Evolutionary conservation across 2,113 vertebrate species (phyloP).

Genomic region (Rhadina sibilatrix): DNA sequence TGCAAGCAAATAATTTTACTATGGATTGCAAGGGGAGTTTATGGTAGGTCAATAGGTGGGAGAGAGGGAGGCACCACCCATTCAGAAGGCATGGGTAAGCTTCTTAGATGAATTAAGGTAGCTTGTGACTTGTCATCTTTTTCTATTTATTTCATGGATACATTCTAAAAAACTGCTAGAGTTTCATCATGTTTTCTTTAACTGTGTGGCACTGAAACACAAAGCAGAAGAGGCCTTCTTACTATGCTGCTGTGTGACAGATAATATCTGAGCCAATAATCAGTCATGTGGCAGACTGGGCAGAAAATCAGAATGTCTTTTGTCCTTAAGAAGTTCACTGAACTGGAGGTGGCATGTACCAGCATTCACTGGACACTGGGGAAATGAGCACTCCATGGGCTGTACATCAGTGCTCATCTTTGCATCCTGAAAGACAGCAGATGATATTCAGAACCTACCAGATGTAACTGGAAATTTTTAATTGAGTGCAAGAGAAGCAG

Average conservation of each 20-base stretch:
- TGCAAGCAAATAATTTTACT: neutral
- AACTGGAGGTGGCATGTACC: neutral
- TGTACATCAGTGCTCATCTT: neutral
- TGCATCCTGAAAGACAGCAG: neutral
- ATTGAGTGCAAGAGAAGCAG: neutral
- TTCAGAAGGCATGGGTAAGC: neutral
- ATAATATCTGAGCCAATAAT: neutral
- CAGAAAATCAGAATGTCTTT: neutral
- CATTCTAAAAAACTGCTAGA: neutral
- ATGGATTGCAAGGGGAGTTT: neutral
- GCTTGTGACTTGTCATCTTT: neutral
- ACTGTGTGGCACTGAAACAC: neutral
- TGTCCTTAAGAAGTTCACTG: neutral
- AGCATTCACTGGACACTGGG: accelerated
- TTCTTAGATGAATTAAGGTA: neutral
- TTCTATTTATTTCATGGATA: neutral
- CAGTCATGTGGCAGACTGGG: neutral
- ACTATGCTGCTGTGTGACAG: neutral
- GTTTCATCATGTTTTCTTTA: neutral
- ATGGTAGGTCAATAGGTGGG: neutral
- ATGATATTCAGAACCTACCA: neutral
- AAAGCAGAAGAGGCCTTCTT: neutral
- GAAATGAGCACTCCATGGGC: neutral
- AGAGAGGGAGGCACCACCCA: neutral
- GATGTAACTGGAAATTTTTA: neutral